phyloP scores from a whole-genome alignment of 2,888 invertebrate genomes.

The Colletes collaris region DNA sequence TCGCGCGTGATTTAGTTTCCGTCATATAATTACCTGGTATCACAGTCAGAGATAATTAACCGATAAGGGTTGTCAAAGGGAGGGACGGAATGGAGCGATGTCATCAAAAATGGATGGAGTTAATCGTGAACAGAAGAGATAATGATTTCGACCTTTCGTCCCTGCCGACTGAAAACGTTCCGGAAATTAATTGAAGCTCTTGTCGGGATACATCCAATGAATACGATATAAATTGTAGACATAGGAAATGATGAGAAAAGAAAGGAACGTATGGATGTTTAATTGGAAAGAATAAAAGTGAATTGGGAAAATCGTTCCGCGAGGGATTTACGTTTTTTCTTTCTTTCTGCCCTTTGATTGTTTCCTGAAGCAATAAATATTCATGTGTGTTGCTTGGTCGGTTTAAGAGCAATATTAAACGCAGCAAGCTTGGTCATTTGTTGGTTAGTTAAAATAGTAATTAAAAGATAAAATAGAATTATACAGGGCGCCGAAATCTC shows the following conservation, averaged over 20 bases:
- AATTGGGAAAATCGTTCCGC: too few species aligned
- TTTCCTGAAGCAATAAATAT: too few species aligned
- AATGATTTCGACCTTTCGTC: not conserved
- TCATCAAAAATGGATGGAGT: slow-evolving; percentile 25
- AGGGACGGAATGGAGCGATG: slow-evolving; percentile 5
- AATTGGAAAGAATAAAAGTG: not conserved
- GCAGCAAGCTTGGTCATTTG: too few species aligned
- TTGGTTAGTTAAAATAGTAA: too few species aligned
- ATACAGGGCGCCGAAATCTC: too few species aligned
- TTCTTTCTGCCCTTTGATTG: too few species aligned
- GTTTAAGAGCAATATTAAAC: too few species aligned
- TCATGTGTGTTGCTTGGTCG: too few species aligned
- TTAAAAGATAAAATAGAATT: too few species aligned
- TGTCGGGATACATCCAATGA: slow-evolving; percentile 72
- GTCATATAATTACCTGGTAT: slow-evolving; percentile 75
- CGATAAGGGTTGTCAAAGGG: slow-evolving; percentile 56
- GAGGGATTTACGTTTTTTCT: too few species aligned
- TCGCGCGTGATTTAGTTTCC: slow-evolving; percentile 73
- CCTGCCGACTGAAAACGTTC: not conserved
- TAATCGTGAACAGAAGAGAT: slow-evolving; percentile 12
- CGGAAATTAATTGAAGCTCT: slow-evolving; percentile 70
- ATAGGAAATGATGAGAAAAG: not conserved
- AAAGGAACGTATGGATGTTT: not conserved
- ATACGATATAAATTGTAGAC: slow-evolving; percentile 64
- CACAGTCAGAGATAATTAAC: slow-evolving; percentile 76